A percentile compares a stretch with the other conserved stretches of the same genome.
These are phyloP conservation scores for Meloidogyne hapla DNA, from an alignment of 1,140 invertebrate species.

Conservation along the genomic window DNA sequence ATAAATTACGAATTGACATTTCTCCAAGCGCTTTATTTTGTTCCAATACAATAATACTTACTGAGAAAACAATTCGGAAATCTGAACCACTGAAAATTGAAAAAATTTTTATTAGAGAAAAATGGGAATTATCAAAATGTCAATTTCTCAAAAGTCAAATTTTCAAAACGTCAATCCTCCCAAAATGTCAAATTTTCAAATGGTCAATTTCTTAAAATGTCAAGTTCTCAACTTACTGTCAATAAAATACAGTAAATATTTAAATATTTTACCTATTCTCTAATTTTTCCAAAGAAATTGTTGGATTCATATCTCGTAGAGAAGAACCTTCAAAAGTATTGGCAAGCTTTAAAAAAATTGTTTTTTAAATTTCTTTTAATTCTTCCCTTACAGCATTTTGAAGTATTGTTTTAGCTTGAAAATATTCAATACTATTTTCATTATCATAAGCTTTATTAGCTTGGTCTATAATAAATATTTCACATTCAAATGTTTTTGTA, in stretches of 20 bases:
- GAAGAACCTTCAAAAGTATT: slow-evolving; percentile 19
- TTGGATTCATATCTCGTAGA: slow-evolving; percentile 22
- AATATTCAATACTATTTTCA: slow-evolving; percentile 25
- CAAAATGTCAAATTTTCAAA: too few species aligned
- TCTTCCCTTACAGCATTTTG: slow-evolving; percentile 15
- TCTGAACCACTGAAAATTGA: slow-evolving; percentile 7
- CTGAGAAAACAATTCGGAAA: slow-evolving; percentile 13
- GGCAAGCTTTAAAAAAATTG: slow-evolving; percentile 2
- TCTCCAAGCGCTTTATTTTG: slow-evolving; percentile 21
- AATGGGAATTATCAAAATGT: too few species aligned
- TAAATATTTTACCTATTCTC: slow-evolving; percentile 10
- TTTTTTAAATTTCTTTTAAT: neutral
- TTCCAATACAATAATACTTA: slow-evolving; percentile 21
- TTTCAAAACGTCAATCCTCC: too few species aligned
- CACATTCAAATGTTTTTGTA: slow-evolving; percentile 24
- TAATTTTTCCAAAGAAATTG: slow-evolving; percentile 7
- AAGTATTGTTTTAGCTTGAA: slow-evolving; percentile 23
- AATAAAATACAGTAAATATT: too few species aligned
- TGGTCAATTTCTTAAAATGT: too few species aligned
- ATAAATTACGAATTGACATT: slow-evolving; percentile 6
- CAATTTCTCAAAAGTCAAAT: too few species aligned
- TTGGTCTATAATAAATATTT: slow-evolving; percentile 21
- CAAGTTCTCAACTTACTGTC: too few species aligned
- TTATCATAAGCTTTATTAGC: slow-evolving; percentile 23
- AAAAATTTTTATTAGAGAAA: neutral